Conservation (phyloP, 1,140 invertebrate species). For the Microplitis demolitor region DNA sequence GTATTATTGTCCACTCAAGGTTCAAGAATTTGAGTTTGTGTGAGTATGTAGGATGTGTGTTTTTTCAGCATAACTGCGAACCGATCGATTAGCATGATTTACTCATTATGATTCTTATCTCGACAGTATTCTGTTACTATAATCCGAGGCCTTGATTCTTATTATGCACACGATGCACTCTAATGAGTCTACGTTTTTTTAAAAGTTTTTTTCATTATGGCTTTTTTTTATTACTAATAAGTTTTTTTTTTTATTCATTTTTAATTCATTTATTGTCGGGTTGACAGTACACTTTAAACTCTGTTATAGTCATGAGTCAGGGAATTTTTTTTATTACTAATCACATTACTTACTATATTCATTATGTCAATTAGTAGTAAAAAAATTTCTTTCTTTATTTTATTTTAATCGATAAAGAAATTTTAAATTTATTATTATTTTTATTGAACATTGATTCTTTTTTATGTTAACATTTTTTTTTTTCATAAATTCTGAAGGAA, state of each 20-base stretch:
- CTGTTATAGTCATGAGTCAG: background rate
- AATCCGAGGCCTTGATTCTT: background rate
- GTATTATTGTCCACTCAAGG: no score
- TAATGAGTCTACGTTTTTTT: background rate
- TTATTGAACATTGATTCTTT: no score
- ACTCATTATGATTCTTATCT: conserved; percentile 18
- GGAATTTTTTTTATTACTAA: background rate
- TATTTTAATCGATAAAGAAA: background rate
- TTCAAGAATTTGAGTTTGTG: background rate
- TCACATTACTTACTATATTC: no score
- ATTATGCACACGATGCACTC: background rate
- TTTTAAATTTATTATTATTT: no score
- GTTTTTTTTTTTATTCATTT: background rate
- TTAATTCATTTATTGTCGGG: background rate
- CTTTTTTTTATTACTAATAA: background rate
- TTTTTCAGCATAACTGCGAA: background rate
- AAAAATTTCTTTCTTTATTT: background rate
- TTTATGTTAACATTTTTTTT: no score
- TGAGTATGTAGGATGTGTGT: background rate
- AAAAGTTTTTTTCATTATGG: background rate
- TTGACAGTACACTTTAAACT: background rate
- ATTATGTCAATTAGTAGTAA: no score
- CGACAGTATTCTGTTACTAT: background rate
- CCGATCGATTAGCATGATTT: conserved; percentile 18
- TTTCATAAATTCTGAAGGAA: no score